A percentile compares a stretch with the other conserved stretches of the same genome.
phyloP scores from a whole-genome alignment of 2,888 invertebrate genomes.

The Ectobius pallidus region DNA sequence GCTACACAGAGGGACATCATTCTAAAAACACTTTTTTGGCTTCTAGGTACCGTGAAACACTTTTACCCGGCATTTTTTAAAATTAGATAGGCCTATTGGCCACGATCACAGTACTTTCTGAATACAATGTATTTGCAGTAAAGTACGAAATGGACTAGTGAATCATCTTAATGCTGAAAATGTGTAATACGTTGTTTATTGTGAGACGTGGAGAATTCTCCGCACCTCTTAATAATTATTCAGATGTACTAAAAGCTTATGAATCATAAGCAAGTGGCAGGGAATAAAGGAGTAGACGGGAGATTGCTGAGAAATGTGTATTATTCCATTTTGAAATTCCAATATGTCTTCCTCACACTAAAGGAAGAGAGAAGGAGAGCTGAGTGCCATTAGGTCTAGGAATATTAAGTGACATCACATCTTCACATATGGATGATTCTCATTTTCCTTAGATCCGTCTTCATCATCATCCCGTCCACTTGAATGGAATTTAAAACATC shows the following conservation, averaged over 20 bases:
- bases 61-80: too few relatives aligned
- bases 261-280: not conserved
- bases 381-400: not conserved
- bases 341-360: slow-evolving; percentile 6
- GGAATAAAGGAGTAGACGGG: not conserved
- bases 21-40: too few relatives aligned
- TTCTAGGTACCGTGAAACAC: too few relatives aligned
- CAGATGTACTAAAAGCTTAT: not conserved
- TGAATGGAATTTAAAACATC: not conserved
- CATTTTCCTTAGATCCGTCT: not conserved
- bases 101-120: too few relatives aligned
- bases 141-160: too few relatives aligned
- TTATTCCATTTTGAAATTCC: slow-evolving; percentile 15
- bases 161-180: too few relatives aligned
- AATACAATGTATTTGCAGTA: too few relatives aligned
- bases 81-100: too few relatives aligned
- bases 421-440: not conserved
- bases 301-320: not conserved
- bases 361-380: not conserved
- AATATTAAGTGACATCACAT: not conserved
- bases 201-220: too few relatives aligned
- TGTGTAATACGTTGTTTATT: too few relatives aligned
- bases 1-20: too few relatives aligned
- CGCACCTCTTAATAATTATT: not conserved
- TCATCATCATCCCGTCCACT: not conserved